Percentiles rank a stretch among this genome's conserved stretches.
phyloP scores from a whole-genome alignment of 1,140 invertebrate genomes.

The Leptopilina clavipes region DNA sequence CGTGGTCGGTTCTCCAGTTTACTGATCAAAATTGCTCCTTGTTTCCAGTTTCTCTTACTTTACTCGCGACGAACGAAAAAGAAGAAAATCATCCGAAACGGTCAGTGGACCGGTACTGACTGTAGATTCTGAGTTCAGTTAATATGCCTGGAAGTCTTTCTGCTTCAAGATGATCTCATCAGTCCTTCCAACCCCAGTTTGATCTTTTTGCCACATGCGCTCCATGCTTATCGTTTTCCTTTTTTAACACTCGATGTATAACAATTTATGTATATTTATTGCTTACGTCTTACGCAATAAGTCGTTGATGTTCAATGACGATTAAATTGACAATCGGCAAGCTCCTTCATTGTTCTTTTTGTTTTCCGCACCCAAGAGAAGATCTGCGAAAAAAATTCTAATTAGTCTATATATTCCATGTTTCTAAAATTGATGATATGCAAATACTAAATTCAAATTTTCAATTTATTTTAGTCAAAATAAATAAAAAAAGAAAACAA shows the following conservation, averaged over 20 bases:
- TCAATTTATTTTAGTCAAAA: no score
- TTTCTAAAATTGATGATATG: not conserved
- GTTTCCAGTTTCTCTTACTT: not conserved
- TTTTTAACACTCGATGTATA: conserved; percentile 44
- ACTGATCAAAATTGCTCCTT: conserved; percentile 11
- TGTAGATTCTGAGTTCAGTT: conserved; percentile 47
- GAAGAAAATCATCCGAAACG: conserved; percentile 55
- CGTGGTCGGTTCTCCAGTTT: conserved; percentile 8
- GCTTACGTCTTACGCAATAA: conserved; percentile 1
- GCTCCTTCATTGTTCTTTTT: not conserved
- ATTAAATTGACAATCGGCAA: not conserved
- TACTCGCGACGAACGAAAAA: conserved; percentile 21
- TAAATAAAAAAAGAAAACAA: no score
- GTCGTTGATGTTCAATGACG: conserved; percentile 11
- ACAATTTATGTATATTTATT: conserved; percentile 37
- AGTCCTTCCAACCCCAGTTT: conserved; percentile 62
- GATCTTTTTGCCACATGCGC: conserved; percentile 62
- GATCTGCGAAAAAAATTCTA: conserved; percentile 5
- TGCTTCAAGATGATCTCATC: conserved; percentile 67
- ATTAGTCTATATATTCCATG: not conserved
- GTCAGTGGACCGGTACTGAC: conserved; percentile 61
- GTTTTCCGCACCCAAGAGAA: not conserved
- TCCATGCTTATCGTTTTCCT: conserved; percentile 40
- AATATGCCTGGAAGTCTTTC: conserved; percentile 34
- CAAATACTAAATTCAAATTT: no score